Base-by-base conservation (phyloP, 2,888 invertebrate species). In the Leptopilina syphax region DNA sequence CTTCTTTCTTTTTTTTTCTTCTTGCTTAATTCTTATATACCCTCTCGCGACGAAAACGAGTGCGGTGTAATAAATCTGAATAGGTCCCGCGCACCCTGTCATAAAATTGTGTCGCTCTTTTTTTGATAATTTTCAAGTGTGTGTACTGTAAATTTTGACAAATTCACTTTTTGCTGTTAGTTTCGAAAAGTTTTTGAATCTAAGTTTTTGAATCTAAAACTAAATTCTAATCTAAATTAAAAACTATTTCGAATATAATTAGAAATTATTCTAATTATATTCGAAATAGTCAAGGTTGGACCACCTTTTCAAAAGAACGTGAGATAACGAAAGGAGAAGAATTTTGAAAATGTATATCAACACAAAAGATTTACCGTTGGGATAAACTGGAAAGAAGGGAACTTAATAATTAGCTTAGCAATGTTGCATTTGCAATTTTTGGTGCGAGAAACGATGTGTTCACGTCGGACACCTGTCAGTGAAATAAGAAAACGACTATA, bases 381-480 rank as follows among this genome's bases (percentile, higher is more conserved):
- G 18, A 44, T 13, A 24, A 57, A 54, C 7, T 63, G 5, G 24
- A 57, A 50, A 50, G 8, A 44, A 8, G 44, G 70, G 34, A 76
- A 79, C 57, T 47, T 44, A 77, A 63, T 66, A 77, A 65, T 77
- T 77, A 66, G 65, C 65, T 65, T 50, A 65, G 65, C 27, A 66
- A 65, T 41, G 66, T 54, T 66, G 77, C 44, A 41, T 66, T 50
- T 65, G 76, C 50, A 50, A 27, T 34, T 70, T 70, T 73, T 34
- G n/a, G 34, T 54, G 73, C 73, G 54, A 73, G 73, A 34, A 34
- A 54, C 8, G 73, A 73, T 57, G 54, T 10, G 63, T 60, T 84
- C 84, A 82, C 84, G 76, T 83, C 85, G 85, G 85, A 84, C 86
- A 87, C 86, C 86, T 86, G 85, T 86, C 85, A 82, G 78, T 80